Evolutionary conservation across 2,113 vertebrate species (phyloP), one percentile per base, ranked within the genome.

Genomic region (Tamias sibiricus): DNA sequence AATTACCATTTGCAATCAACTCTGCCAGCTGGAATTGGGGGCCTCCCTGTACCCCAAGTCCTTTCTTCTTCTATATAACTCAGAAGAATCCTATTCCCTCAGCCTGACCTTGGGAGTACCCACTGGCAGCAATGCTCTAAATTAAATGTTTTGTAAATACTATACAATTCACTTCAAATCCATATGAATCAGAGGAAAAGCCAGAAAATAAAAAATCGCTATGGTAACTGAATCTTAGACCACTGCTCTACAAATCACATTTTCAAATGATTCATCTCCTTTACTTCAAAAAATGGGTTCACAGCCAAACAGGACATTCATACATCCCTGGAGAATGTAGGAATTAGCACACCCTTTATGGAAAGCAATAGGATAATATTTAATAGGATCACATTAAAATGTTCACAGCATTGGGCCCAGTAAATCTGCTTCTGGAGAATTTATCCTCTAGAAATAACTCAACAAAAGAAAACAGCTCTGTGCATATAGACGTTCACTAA

Each of bases 391-490:
- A 11, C 32, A 62, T 72, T 72, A 44, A 52, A 79, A 71, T 62
- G 5, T 71, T 54, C 64, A 69, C 28, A 47, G 47, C 69, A 88
- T 4, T 69, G 44, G 14, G 1, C 28, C 62, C 72, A 77, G 32
- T 44, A 97, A 69, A 95, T 94, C 40, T 32, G 76, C 47, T 83
- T 69, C 90, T 68, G 64, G 26, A 88, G n/a, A 72, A 90, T n/a
- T 28, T 30, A 87, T 75, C 68, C 69, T 93, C 35, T 82, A 84
- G 62, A 87, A 91, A 83, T n/a, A 85, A 83, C n/a, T 47, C 24
- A 54, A 74, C 71, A 35, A 84, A 84, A 72, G 75, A 68, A 83
- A 94, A 86, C 4, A 83, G 80, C 26, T 91, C 81, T 24, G 24
- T 24, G 49, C 37, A 10, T 2, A 17, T 19, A 35, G 35, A 72